A percentile compares a stretch with the other conserved stretches of the same genome.
These are phyloP conservation scores for Lepisosteus osseus DNA, from an alignment of 2,113 vertebrate genomes.

Conservation along the genomic window DNA sequence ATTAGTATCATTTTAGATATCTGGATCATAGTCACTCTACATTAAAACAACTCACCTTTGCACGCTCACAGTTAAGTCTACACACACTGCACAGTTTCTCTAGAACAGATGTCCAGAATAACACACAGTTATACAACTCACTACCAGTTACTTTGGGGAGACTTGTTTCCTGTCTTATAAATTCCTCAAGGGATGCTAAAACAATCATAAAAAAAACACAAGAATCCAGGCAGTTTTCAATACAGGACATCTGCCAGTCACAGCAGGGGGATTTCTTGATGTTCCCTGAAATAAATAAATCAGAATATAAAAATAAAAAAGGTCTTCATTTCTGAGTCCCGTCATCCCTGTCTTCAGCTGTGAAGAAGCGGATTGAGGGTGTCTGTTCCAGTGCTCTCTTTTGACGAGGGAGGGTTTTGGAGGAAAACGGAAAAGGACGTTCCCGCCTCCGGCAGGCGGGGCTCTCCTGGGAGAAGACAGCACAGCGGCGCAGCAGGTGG, in stretches of 20 bases:
- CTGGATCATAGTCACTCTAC: neutral
- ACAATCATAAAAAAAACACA: neutral
- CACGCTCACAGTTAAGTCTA: neutral
- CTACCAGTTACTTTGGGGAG: no score
- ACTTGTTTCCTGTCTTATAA: no score
- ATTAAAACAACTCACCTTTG: neutral
- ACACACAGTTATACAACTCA: no score
- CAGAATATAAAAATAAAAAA: neutral
- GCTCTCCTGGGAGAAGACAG: neutral
- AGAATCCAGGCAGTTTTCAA: neutral
- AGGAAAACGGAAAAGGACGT: conserved; percentile 5
- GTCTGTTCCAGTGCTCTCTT: neutral
- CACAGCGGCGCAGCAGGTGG: neutral
- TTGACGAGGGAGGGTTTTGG: neutral
- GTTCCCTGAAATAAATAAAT: neutral
- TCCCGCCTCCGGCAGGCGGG: neutral
- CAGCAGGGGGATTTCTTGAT: neutral
- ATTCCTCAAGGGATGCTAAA: neutral
- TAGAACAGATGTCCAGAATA: neutral
- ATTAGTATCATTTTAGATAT: no score
- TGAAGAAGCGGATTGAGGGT: neutral
- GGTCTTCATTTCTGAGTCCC: neutral
- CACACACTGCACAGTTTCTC: neutral
- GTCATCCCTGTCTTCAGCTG: conserved; percentile 1
- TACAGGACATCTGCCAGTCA: neutral